Conservation (phyloP, 2,888 invertebrate species). For the Oscheius sp. region DNA sequence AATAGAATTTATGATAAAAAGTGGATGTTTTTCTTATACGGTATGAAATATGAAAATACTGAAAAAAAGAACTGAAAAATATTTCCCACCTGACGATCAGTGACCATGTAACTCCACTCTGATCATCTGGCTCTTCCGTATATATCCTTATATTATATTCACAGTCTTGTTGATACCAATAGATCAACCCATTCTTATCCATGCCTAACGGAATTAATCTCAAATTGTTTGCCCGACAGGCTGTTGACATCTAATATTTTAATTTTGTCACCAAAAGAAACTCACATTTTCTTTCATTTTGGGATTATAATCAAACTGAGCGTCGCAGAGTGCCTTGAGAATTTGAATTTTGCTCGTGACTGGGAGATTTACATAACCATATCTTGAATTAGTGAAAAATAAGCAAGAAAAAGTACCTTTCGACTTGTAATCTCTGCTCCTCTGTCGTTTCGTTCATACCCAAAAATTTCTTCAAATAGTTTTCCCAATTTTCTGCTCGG, state of each 20-base stretch:
- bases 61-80: background rate
- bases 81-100: slow-evolving; percentile 51
- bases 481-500: slow-evolving; percentile 85
- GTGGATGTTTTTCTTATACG: too few relatives aligned
- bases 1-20: too few relatives aligned
- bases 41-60: too few relatives aligned
- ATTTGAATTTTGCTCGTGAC: slow-evolving; percentile 85
- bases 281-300: slow-evolving; percentile 82
- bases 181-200: slow-evolving; percentile 88
- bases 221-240: slow-evolving; percentile 79
- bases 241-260: slow-evolving; percentile 34
- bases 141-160: slow-evolving; percentile 78
- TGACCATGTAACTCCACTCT: slow-evolving; percentile 66
- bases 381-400: slow-evolving; percentile 73
- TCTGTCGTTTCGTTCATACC: slow-evolving; percentile 33
- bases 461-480: slow-evolving; percentile 79
- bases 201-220: slow-evolving; percentile 88
- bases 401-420: slow-evolving; percentile 71
- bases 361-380: slow-evolving; percentile 91
- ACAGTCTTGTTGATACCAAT: slow-evolving; percentile 84
- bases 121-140: slow-evolving; percentile 91
- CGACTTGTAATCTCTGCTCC: slow-evolving; percentile 82
- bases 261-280: background rate
- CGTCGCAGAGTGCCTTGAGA: slow-evolving; percentile 64
- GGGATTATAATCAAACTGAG: slow-evolving; percentile 89